Percentiles rank a stretch among this genome's conserved stretches.
phyloP scores from a whole-genome alignment of 1,140 invertebrate genomes.

The Caenorhabditis briggsae region DNA sequence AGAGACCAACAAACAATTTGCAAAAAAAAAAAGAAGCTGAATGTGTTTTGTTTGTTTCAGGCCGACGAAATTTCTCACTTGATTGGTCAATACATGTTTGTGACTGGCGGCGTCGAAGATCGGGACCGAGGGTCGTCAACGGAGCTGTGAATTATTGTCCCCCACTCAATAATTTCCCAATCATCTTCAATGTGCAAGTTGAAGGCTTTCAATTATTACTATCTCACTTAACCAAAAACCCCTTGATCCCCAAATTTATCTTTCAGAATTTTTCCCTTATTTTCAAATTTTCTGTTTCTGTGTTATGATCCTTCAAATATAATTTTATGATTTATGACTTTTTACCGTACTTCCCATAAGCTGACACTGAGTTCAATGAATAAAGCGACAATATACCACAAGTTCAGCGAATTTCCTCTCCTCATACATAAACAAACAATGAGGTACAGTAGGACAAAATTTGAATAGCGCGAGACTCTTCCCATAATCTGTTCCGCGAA shows the following conservation, averaged over 20 bases:
- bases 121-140: neutral
- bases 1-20: slow-evolving; percentile 85
- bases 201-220: slow-evolving; percentile 20
- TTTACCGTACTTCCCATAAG: neutral
- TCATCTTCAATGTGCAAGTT: slow-evolving; percentile 51
- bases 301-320: neutral
- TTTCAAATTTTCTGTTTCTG: neutral
- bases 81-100: slow-evolving; percentile 92
- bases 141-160: slow-evolving; percentile 12
- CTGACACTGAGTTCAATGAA: slow-evolving; percentile 25
- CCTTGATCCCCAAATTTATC: neutral
- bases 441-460: neutral
- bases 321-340: too few species aligned
- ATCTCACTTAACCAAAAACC: slow-evolving; percentile 12
- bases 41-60: slow-evolving; percentile 73
- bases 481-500: slow-evolving; percentile 50
- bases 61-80: slow-evolving; percentile 86
- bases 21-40: slow-evolving; percentile 11
- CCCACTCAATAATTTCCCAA: slow-evolving; percentile 1
- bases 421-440: too few species aligned
- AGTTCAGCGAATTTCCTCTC: slow-evolving; percentile 11
- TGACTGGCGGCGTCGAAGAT: slow-evolving; percentile 54
- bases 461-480: slow-evolving; percentile 20
- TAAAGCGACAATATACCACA: slow-evolving; percentile 25
- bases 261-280: neutral